phyloP scores from a whole-genome alignment of 2,888 invertebrate species.

The Calameuta pallipes region DNA sequence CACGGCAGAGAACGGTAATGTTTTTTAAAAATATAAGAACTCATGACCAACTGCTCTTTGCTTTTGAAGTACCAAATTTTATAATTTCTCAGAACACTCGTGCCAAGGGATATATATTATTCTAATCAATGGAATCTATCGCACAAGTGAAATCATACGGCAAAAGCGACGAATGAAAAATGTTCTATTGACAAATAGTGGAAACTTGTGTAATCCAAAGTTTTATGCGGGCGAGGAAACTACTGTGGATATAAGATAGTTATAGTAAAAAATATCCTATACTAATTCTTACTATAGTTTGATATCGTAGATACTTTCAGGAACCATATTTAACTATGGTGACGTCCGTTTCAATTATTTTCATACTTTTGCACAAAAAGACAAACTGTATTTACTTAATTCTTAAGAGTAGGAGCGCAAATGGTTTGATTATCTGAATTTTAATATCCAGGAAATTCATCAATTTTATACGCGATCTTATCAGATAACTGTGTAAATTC shows the following conservation, averaged over 20 bases:
- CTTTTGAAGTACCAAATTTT: not conserved
- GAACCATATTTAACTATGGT: too few species aligned
- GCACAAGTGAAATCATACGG: not conserved
- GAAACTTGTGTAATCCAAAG: not conserved
- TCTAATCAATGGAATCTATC: not conserved
- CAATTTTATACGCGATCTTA: not conserved
- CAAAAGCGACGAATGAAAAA: not conserved
- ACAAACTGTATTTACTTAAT: not conserved
- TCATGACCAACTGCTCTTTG: not conserved
- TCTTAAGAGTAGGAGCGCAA: not conserved
- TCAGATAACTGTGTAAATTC: not conserved
- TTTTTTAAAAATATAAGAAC: not conserved
- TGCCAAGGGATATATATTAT: not conserved
- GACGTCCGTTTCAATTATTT: not conserved
- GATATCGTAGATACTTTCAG: too few species aligned
- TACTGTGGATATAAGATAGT: not conserved
- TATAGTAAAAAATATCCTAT: too few species aligned
- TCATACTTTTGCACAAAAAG: not conserved
- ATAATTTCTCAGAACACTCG: not conserved
- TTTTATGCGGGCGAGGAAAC: not conserved
- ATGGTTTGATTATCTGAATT: not conserved
- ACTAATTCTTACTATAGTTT: not conserved
- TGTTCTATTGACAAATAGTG: not conserved
- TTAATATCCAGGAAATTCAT: not conserved
- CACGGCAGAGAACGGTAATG: too few species aligned